Conservation (phyloP, 1,140 invertebrate species). For the Ceratitis capitata region DNA sequence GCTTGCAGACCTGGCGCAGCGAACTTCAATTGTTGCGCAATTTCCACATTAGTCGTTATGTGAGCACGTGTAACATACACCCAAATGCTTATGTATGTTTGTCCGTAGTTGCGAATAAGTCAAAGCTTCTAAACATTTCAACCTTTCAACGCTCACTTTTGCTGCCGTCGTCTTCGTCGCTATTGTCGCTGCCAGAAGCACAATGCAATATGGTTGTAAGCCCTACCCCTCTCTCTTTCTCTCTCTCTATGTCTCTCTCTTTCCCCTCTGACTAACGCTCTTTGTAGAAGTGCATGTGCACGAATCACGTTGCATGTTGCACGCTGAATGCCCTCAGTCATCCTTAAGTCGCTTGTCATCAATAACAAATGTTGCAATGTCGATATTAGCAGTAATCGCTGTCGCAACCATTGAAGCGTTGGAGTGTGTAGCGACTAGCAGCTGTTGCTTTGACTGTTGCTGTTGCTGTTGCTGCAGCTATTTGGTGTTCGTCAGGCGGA, state of each 20-base stretch:
- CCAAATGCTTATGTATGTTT: too few species aligned
- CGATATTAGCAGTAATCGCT: slow-evolving; percentile 30
- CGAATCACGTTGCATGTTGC: slow-evolving; percentile 27
- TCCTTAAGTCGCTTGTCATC: slow-evolving; percentile 29
- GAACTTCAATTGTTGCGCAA: slow-evolving; percentile 11
- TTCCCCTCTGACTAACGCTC: too few species aligned
- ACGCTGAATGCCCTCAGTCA: slow-evolving; percentile 3
- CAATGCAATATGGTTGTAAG: too few species aligned
- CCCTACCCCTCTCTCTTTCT: too few species aligned
- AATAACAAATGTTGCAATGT: slow-evolving; percentile 29
- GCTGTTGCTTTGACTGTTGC: not conserved
- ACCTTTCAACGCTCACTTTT: slow-evolving; percentile 35
- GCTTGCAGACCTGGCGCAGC: not conserved
- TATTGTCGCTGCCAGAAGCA: not conserved
- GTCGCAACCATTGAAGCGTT: slow-evolving; percentile 7
- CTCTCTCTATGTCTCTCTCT: too few species aligned
- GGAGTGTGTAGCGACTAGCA: too few species aligned
- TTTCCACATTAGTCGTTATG: too few species aligned
- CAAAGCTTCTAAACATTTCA: slow-evolving; percentile 35
- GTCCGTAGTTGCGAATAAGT: too few species aligned
- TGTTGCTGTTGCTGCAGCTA: too few species aligned
- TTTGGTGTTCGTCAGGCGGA: not conserved
- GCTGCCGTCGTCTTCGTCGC: not conserved
- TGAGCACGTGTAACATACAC: too few species aligned
- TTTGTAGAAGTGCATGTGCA: too few species aligned